Conservation (phyloP, 30 jellyfish, hydroid and myxozoan species). For the Hydractinia symbiolongicarpus region DNA sequence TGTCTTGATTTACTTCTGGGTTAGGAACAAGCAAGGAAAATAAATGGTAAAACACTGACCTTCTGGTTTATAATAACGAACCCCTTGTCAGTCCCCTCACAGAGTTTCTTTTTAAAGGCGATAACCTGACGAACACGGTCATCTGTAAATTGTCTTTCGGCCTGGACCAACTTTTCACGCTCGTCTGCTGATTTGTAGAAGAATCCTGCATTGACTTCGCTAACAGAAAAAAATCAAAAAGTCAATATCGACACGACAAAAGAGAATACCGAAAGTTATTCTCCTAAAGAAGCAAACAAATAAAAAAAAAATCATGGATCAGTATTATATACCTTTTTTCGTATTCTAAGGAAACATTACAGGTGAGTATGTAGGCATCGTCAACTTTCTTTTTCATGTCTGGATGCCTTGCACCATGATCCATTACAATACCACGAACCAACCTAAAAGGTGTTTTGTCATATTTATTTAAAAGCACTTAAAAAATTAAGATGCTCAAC, state of each 20-base stretch:
- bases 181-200: conserved; percentile 99
- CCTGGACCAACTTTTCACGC: conserved; percentile 84
- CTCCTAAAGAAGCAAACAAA: not conserved
- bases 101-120: conserved; percentile 73
- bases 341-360: conserved; percentile 97
- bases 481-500: not conserved
- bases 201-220: conserved; percentile 99
- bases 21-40: too few species aligned
- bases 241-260: not conserved
- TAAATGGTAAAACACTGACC: conserved; percentile 22
- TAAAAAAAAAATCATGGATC: not conserved
- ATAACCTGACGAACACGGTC: conserved; percentile 76
- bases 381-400: conserved; percentile 91
- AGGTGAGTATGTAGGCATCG: conserved; percentile 86
- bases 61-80: conserved; percentile 94
- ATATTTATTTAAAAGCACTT: not conserved
- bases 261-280: not conserved
- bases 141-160: conserved; percentile 92
- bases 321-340: conserved; percentile 70
- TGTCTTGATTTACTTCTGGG: too few species aligned
- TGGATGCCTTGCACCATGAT: conserved; percentile 99
- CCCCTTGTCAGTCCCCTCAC: conserved; percentile 88
- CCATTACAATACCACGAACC: conserved; percentile 92
- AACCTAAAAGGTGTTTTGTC: conserved; percentile 31
- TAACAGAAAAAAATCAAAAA: conserved; percentile 6